Conservation (phyloP, 2,888 invertebrate species). For the Mesorhabditis belari region DNA sequence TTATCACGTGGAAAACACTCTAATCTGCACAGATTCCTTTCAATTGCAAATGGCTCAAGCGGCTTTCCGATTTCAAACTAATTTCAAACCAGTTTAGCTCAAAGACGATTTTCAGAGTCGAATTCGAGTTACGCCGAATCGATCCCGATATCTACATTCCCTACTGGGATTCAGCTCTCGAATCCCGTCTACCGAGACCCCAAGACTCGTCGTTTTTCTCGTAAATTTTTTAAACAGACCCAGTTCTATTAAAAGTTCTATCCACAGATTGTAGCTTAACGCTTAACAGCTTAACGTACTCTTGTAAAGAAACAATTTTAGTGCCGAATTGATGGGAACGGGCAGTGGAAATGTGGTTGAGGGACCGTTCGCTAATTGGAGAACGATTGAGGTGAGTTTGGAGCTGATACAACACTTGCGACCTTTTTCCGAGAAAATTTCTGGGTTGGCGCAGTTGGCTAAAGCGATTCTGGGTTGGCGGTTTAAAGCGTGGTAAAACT, state of each 20-base stretch:
- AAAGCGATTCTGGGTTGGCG: too few species aligned
- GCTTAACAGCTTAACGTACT: not conserved
- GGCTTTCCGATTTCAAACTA: too few species aligned
- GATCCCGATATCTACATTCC: slow-evolving; percentile 33
- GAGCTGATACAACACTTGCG: too few species aligned
- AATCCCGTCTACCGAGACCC: slow-evolving; percentile 25
- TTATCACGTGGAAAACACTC: too few species aligned
- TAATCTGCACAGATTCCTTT: too few species aligned
- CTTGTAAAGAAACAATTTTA: slow-evolving; percentile 2
- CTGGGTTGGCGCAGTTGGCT: too few species aligned
- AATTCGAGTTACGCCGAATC: slow-evolving; percentile 35
- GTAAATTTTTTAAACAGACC: not conserved
- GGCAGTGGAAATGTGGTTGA: slow-evolving; percentile 15
- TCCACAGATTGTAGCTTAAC: not conserved
- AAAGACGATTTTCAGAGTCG: slow-evolving; percentile 19
- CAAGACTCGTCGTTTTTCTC: slow-evolving; percentile 34
- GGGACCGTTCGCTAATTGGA: slow-evolving; percentile 39
- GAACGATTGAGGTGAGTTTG: slow-evolving; percentile 22
- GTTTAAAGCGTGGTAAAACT: too few species aligned
- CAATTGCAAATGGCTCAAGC: too few species aligned
- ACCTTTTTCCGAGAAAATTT: too few species aligned
- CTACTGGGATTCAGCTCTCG: slow-evolving; percentile 36
- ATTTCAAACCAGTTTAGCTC: slow-evolving; percentile 28
- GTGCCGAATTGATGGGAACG: slow-evolving; percentile 13
- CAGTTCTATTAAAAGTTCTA: not conserved